These are phyloP conservation scores for Chaitophorus viminalis DNA, from an alignment of 2,888 invertebrate genomes.

Conservation along the genomic window DNA sequence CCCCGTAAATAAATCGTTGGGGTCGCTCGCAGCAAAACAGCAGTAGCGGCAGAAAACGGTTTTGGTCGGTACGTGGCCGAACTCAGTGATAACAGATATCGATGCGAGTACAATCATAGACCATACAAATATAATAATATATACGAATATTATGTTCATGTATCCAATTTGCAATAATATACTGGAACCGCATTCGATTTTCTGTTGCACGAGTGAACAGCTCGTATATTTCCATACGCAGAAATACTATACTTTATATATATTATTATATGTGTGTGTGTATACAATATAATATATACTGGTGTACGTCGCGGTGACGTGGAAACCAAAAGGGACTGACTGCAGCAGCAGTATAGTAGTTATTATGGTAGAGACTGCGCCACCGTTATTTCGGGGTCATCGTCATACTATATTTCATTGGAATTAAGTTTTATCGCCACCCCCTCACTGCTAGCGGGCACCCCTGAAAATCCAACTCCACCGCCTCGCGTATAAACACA, in stretches of 20 bases:
- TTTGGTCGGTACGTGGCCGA: neutral
- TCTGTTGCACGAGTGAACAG: conserved; percentile 43
- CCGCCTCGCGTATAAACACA: neutral
- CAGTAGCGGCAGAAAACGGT: too few relatives aligned
- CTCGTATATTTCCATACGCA: neutral
- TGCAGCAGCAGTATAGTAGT: neutral
- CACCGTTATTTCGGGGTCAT: conserved; percentile 30
- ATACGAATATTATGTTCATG: too few relatives aligned
- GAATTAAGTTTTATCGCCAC: conserved; percentile 41
- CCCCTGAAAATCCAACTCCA: too few relatives aligned
- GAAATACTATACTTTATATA: too few relatives aligned
- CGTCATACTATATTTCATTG: conserved; percentile 39
- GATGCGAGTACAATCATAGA: neutral
- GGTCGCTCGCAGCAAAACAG: neutral
- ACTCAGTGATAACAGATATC: neutral
- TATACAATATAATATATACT: neutral
- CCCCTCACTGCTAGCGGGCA: too few relatives aligned
- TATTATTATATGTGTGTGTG: too few relatives aligned
- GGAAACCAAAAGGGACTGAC: conserved; percentile 2
- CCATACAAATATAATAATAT: neutral
- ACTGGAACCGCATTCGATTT: conserved; percentile 37
- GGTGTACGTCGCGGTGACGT: neutral
- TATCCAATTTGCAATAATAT: neutral
- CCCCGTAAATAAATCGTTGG: conserved; percentile 8
- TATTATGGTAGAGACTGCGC: neutral